Conservation (phyloP, 2,113 vertebrate species). For the Anoura caudifer region DNA sequence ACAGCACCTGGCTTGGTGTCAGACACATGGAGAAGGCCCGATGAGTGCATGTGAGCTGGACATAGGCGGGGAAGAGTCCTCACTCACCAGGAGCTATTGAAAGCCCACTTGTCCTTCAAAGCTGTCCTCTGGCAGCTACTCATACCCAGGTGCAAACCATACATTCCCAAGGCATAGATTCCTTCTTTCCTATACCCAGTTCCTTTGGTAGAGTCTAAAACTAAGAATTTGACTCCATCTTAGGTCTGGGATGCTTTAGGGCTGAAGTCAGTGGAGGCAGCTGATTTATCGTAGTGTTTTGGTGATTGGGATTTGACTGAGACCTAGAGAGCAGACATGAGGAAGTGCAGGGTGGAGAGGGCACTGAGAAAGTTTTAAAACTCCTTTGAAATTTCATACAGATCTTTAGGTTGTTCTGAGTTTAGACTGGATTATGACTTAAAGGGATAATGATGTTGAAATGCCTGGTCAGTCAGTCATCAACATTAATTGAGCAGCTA, state of each 20-base stretch:
- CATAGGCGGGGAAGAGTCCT: not conserved
- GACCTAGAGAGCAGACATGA: not conserved
- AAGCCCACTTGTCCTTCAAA: not conserved
- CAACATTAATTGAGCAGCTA: not conserved
- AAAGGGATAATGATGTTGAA: not conserved
- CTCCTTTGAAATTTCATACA: not conserved
- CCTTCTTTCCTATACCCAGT: not conserved
- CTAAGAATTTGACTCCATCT: constrained; percentile 65
- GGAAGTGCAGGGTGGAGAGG: not conserved
- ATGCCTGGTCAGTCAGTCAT: not conserved
- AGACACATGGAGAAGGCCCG: not conserved
- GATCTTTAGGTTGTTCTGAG: not conserved
- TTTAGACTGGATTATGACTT: not conserved
- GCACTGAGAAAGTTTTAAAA: not conserved
- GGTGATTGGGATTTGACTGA: constrained; percentile 52
- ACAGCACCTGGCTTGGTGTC: not conserved
- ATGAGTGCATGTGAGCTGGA: not conserved
- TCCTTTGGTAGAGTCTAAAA: not conserved
- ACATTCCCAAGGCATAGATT: fast-evolving
- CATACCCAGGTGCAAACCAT: not conserved
- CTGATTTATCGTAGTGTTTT: not conserved
- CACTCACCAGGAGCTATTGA: not conserved
- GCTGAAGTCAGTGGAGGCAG: constrained; percentile 16
- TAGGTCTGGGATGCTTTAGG: constrained; percentile 55
- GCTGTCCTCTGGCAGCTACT: not conserved